Base-by-base conservation (phyloP, 2,888 invertebrate genomes). In the Eulithis prunata region DNA sequence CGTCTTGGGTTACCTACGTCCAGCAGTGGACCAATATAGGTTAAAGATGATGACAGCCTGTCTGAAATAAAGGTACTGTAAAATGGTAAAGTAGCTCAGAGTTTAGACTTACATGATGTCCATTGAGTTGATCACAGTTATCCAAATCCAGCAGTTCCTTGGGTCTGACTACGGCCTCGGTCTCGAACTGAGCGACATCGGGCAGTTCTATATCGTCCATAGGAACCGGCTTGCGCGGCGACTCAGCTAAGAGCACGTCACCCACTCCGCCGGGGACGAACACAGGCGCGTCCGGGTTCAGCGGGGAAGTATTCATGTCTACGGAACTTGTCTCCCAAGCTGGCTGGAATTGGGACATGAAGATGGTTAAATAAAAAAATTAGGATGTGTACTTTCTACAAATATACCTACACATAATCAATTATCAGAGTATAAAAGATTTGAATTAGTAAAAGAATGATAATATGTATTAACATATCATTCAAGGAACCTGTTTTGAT, bases 201-300 rank as follows among this genome's bases (percentile, higher is more conserved):
- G 91, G 96, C 53, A 92, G 88, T 68, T 94, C 94, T 53, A 94
- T 94, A 78, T 96, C 95, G 70, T 95, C 95, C 91, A 96, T 94
- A 0, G 94, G 89, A 28, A 93, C 84, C 0, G 95, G 95, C 80
- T 96, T 96, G 72, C 95, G 94, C 0, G 97, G 97, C 12, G 97
- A 97, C 80, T 96, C 95, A 0, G 96, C 94, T 47, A 96, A 88
- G 53, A 96, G 86, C 56, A 90, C 83, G 70, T 93, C 93, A 0
- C 93, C 87, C 6, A 94, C 88, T 32, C 90, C 85, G 47, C 95
- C 94, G 6, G 97, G 97, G 66, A 97, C 94, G 86, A 97, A 97
- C 89, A 97, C 97, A n/a, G 96, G 96, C 14, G 97, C 97, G 78
- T 97, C 95, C 0, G 97, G 97, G 91, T 97, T 97, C 74, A 97